Conservation (phyloP, 2,888 invertebrate genomes). For the Hirtodrosophila cameraria region DNA sequence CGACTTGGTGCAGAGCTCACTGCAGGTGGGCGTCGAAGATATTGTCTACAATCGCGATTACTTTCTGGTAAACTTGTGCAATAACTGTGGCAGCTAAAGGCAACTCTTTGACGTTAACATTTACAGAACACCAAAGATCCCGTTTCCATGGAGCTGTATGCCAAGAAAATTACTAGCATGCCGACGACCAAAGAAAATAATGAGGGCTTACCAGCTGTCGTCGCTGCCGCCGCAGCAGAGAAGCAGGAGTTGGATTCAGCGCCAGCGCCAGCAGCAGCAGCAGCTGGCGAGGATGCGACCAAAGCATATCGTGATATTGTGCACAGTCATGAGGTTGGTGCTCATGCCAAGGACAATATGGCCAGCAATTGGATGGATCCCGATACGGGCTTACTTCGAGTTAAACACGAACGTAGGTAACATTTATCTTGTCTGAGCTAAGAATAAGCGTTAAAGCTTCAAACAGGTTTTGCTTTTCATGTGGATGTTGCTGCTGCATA, state of each 20-base stretch:
- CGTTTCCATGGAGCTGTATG: slow-evolving; percentile 86
- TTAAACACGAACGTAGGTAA: slow-evolving; percentile 85
- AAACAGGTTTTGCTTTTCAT: slow-evolving; percentile 88
- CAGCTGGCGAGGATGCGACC: slow-evolving; percentile 28
- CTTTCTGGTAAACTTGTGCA: slow-evolving; percentile 86
- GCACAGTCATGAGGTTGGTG: slow-evolving; percentile 77
- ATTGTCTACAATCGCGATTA: slow-evolving; percentile 87
- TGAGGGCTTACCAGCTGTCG: slow-evolving; percentile 13
- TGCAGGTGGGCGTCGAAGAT: slow-evolving; percentile 88
- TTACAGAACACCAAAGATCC: slow-evolving; percentile 88
- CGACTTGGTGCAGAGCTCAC: slow-evolving; percentile 86
- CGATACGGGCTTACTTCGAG: slow-evolving; percentile 86
- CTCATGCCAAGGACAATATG: slow-evolving; percentile 75
- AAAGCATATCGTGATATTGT: slow-evolving; percentile 72
- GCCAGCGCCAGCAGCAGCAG: neutral
- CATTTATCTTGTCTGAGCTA: neutral
- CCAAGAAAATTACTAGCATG: slow-evolving; percentile 85
- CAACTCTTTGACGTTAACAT: neutral
- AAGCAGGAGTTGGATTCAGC: slow-evolving; percentile 40
- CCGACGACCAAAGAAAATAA: slow-evolving; percentile 52
- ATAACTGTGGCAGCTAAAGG: too few species aligned
- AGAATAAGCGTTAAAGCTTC: too few species aligned
- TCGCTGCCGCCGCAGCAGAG: neutral
- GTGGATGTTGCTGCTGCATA: slow-evolving; percentile 88
- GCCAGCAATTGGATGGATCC: slow-evolving; percentile 85